Evolutionary conservation across 2,797 vertebrate species (phyloP).

Genomic region (Picus viridis): DNA sequence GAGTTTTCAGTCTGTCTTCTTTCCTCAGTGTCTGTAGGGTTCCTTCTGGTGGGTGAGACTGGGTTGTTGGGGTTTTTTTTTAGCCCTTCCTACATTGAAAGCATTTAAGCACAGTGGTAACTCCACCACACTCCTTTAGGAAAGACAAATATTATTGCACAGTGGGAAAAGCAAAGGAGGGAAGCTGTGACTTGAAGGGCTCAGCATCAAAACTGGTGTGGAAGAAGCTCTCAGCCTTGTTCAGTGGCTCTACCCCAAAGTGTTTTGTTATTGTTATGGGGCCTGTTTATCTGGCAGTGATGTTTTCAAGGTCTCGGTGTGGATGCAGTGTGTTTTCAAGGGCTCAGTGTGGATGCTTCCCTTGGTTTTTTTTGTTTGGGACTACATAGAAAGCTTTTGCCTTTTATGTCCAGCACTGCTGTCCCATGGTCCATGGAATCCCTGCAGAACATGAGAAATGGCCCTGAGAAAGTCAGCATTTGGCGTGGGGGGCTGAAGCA

Average conservation of each 20-base stretch:
- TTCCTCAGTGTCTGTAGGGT: not conserved
- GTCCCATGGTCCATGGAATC: not conserved
- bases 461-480: not conserved
- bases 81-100: not conserved
- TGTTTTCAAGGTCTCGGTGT: not conserved
- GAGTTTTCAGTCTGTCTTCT: not conserved
- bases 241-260: not conserved
- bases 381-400: not conserved
- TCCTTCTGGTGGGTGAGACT: not conserved
- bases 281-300: not conserved
- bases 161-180: not conserved
- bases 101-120: not conserved
- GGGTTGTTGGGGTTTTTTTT: not conserved
- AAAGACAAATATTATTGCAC: not conserved
- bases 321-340: not conserved
- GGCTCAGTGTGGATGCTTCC: not conserved
- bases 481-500: not conserved
- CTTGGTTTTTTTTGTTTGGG: not conserved
- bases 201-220: accelerated
- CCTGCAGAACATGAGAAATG: not conserved
- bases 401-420: not conserved
- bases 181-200: not conserved
- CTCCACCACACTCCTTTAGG: not conserved
- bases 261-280: not conserved
- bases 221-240: not conserved